Evolutionary conservation across 2,888 invertebrate genomes (phyloP), one percentile per base, ranked within the genome.

Genomic region (Antheraea yamamai): DNA sequence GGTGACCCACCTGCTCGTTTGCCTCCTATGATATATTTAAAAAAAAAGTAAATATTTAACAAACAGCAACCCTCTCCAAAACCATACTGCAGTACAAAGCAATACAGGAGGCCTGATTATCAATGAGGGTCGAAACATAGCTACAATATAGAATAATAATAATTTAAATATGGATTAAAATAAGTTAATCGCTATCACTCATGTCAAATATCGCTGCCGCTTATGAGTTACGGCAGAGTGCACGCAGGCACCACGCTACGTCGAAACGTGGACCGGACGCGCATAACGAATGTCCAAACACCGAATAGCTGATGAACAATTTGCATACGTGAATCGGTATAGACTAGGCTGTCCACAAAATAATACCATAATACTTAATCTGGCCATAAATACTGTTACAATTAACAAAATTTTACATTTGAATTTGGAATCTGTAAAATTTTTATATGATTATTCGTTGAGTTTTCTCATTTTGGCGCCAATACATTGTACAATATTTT

Each of bases 251-350:
- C 83, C 87, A 84, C 88, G 88, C 86, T 84, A 85, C 87, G 87
- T 83, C 82, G 82, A 80, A 85, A 83, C 87, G 82, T 81, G 78
- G 83, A 82, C 82, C 81, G 88, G 86, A 86, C 88, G 85, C 89
- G 94, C 93, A 93, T 94, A 94, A 94, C 94, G 94, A 94, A 94
- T 93, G 94, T 90, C 92, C 94, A 94, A 94, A 94, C 94, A 94
- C 89, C 93, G 94, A 94, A 94, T 94, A 92, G 88, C 93, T 93
- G 93, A 94, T 94, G 94, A 93, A 91, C 93, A 94, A 94, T 94
- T 93, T 94, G 93, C 94, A 94, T 94, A 93, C 87, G 91, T 90
- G 92, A 93, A 90, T 89, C 89, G 84, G 83, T 86, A 88, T 89
- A 82, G 82, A 80, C 86, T 88, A 81, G 81, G 81, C 85, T 82